phyloP scores from a whole-genome alignment of 2,888 invertebrate genomes.

The Melinaea menophilus region DNA sequence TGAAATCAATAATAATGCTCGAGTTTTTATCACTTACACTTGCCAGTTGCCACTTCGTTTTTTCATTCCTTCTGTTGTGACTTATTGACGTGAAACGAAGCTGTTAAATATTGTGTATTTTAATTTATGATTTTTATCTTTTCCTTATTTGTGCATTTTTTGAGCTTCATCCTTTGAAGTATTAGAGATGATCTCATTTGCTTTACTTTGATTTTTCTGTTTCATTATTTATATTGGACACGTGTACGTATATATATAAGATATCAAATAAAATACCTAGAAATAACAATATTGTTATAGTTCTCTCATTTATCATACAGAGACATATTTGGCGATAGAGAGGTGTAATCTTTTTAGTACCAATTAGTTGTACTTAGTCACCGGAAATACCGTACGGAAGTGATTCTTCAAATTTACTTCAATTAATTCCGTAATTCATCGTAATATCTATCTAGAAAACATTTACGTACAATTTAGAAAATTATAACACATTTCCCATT shows the following conservation, averaged over 20 bases:
- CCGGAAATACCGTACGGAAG: not conserved
- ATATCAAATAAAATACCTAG: no score
- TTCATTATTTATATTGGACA: no score
- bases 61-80: conserved; percentile 12
- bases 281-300: no score
- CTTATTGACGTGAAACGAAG: conserved; percentile 27
- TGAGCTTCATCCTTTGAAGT: no score
- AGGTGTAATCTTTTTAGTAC: no score
- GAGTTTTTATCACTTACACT: conserved; percentile 26
- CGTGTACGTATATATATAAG: no score
- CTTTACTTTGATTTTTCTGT: no score
- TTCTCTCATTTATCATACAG: no score
- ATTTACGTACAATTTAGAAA: conserved; percentile 7
- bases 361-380: not conserved
- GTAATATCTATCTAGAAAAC: conserved; percentile 5
- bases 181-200: no score
- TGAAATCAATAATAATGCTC: conserved; percentile 39
- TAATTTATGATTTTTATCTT: not conserved
- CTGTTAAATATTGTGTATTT: conserved; percentile 25
- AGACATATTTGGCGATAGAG: no score
- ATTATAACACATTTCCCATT: conserved; percentile 9
- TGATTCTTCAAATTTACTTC: conserved; percentile 1
- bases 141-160: no score
- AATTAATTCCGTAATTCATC: not conserved
- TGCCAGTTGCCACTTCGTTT: conserved; percentile 12